These are phyloP conservation scores for Sarcoramphus papa DNA, from an alignment of 2,797 vertebrate species.

Conservation along the genomic window DNA sequence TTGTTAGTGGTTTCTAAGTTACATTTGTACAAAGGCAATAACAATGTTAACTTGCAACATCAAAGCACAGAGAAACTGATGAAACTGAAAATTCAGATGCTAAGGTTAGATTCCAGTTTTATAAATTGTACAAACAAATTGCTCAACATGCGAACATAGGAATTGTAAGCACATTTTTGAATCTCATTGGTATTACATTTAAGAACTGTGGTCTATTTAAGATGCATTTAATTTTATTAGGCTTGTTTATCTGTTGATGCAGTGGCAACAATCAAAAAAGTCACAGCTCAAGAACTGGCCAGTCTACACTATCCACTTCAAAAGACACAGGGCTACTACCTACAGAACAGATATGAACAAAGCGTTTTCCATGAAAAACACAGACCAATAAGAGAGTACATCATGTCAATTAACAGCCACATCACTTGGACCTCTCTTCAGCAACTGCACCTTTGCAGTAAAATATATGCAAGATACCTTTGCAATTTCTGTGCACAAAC, in stretches of 20 bases:
- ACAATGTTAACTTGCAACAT: background rate
- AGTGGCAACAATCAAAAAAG: background rate
- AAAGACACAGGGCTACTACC: background rate
- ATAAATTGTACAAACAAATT: background rate
- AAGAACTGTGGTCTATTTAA: background rate
- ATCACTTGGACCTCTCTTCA: background rate
- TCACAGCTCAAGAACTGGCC: background rate
- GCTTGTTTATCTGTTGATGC: background rate
- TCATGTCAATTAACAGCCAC: background rate
- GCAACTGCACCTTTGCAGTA: background rate
- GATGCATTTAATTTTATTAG: background rate
- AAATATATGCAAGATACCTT: background rate
- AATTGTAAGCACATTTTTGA: background rate
- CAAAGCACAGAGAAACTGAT: background rate
- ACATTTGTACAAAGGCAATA: background rate
- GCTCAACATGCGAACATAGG: background rate
- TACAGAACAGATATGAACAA: background rate
- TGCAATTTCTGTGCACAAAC: background rate
- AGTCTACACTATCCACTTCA: background rate
- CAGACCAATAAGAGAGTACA: fast-evolving
- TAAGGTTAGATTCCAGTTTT: background rate
- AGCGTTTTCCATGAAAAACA: background rate
- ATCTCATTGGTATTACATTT: background rate
- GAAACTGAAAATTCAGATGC: background rate
- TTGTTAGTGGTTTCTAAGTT: background rate